A percentile compares a stretch with the other conserved stretches of the same genome.
These are phyloP conservation scores for Uromys caudimaculatus DNA, from an alignment of 2,797 vertebrate genomes.

Conservation along the genomic window DNA sequence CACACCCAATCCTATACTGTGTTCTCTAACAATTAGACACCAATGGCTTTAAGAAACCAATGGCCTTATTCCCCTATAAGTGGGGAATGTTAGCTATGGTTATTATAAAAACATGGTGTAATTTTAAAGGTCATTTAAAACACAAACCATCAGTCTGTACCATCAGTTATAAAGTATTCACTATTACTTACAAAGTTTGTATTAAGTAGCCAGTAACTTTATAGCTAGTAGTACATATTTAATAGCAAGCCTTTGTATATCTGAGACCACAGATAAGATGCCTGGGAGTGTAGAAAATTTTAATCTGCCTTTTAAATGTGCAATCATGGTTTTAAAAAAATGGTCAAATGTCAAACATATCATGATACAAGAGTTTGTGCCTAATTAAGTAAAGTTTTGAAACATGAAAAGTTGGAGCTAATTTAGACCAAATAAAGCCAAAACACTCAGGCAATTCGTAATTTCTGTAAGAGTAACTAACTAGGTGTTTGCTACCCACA, in stretches of 20 bases:
- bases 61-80: neutral
- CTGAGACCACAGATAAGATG: neutral
- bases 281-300: neutral
- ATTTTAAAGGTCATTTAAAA: conserved; percentile 50
- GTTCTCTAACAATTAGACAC: neutral
- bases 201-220: neutral
- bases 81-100: neutral
- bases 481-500: conserved; percentile 55
- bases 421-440: conserved; percentile 11
- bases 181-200: neutral
- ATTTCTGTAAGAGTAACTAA: conserved; percentile 48
- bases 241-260: neutral
- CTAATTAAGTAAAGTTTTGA: conserved; percentile 35
- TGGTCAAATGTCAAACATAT: neutral
- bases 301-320: conserved; percentile 51
- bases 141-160: conserved; percentile 4
- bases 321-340: conserved; percentile 7
- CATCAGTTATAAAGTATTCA: neutral
- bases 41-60: neutral
- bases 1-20: neutral
- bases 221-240: neutral
- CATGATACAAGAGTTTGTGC: neutral
- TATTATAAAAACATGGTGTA: neutral
- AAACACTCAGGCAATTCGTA: conserved; percentile 57
- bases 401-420: conserved; percentile 46